These are phyloP conservation scores for Nomada ruficornis DNA, from an alignment of 2,888 invertebrate species.

Conservation along the genomic window DNA sequence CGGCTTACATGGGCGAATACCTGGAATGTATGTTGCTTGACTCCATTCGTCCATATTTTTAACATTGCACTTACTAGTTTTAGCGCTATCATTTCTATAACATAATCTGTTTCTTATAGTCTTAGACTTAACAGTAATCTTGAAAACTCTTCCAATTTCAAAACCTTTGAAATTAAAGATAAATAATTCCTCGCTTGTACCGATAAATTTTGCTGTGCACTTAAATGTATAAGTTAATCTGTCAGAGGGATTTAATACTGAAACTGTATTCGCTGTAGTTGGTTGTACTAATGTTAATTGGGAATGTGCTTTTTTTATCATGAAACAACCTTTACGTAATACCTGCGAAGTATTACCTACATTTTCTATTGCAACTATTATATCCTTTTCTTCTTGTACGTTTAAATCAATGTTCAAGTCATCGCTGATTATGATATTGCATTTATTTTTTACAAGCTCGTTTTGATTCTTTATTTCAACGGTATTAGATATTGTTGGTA, in stretches of 20 bases:
- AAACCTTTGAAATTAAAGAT: slow-evolving; percentile 87
- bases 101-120: slow-evolving; percentile 27
- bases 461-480: slow-evolving; percentile 53
- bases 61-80: slow-evolving; percentile 1
- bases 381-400: slow-evolving; percentile 83
- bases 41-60: slow-evolving; percentile 31
- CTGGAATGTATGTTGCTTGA: slow-evolving; percentile 81
- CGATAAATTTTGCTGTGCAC: slow-evolving; percentile 87
- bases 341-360: slow-evolving; percentile 82
- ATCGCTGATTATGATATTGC: slow-evolving; percentile 86
- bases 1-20: slow-evolving; percentile 85
- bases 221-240: slow-evolving; percentile 84
- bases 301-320: slow-evolving; percentile 85
- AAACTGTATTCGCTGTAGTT: slow-evolving; percentile 75
- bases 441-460: slow-evolving; percentile 82
- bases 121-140: slow-evolving; percentile 85
- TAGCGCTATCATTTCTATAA: neutral
- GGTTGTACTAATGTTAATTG: slow-evolving; percentile 85
- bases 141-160: slow-evolving; percentile 87
- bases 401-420: slow-evolving; percentile 83
- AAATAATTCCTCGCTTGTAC: slow-evolving; percentile 87
- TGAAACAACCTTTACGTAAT: slow-evolving; percentile 85
- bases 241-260: slow-evolving; percentile 84
- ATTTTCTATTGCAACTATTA: slow-evolving; percentile 85
- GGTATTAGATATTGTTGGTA: slow-evolving; percentile 1